Conservation (phyloP, 2,113 vertebrate species). For the Cichladusa arquata region DNA sequence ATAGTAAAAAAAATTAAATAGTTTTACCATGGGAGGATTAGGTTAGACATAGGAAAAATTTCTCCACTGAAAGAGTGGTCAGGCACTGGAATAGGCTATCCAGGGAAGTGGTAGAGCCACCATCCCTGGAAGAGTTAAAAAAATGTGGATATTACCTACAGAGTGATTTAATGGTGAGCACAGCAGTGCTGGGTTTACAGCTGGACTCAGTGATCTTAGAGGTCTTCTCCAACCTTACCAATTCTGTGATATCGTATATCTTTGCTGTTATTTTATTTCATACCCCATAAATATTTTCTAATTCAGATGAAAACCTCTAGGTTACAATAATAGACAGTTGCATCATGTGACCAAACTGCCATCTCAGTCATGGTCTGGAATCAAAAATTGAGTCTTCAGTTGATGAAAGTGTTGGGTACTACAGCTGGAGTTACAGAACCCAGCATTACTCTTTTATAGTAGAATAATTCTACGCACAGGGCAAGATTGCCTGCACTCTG, state of each 20-base stretch:
- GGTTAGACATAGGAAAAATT: background rate
- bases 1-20: background rate
- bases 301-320: background rate
- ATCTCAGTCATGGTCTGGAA: background rate
- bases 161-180: background rate
- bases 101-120: background rate
- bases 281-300: background rate
- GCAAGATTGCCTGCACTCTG: background rate
- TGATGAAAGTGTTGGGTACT: background rate
- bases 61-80: background rate
- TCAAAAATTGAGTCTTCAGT: background rate
- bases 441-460: background rate
- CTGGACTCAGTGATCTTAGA: background rate
- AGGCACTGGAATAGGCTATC: background rate
- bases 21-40: background rate
- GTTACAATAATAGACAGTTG: background rate
- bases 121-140: background rate
- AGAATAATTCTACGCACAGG: background rate
- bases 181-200: background rate
- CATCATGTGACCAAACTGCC: background rate
- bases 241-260: background rate
- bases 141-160: background rate
- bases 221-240: background rate
- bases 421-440: background rate
- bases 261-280: background rate